Evolutionary conservation across 1,140 invertebrate genomes (phyloP), one percentile per base, ranked within the genome.

Genomic region (Harpegnathos saltator): DNA sequence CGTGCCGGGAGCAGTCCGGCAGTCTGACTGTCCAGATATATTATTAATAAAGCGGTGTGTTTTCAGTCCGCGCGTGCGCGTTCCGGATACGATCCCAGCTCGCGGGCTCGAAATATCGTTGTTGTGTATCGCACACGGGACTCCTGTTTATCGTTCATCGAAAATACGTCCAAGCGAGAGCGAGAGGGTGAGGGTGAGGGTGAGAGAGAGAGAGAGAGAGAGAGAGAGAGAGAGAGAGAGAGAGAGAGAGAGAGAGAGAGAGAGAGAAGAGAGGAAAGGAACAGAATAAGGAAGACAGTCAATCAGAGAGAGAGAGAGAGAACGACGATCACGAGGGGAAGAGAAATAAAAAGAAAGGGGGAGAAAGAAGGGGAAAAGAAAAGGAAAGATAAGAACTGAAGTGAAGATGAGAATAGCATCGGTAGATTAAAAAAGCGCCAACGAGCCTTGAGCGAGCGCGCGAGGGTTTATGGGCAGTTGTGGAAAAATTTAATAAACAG

Each of bases 401-500:
- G n/a, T n/a, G n/a, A n/a, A n/a, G n/a, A n/a, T n/a, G n/a, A n/a
- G n/a, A n/a, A n/a, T n/a, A n/a, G n/a, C n/a, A n/a, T n/a, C n/a
- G n/a, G n/a, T n/a, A n/a, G n/a, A n/a, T n/a, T n/a, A n/a, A n/a
- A n/a, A n/a, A n/a, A n/a, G n/a, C n/a, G n/a, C n/a, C n/a, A n/a
- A n/a, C 72, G 22, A 29, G 44, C 68, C 26, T 29, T 73, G 62
- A 85, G 44, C 68, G 62, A 69, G 75, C 61, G 29, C 52, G 11
- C 38, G 38, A 44, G 52, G 71, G 63, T 80, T 84, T 81, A 85
- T 62, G 68, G 38, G 69, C 50, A 29, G 52, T 22, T 74, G 65
- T 22, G 22, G 65, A 74, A 82, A 68, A 85, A 82, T 82, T 85
- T 85, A 82, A 85, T 85, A 85, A 74, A 85, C 50, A 50, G 54